Evolutionary conservation across 2,888 invertebrate species (phyloP).

Genomic region (Cristatella mucedo): DNA sequence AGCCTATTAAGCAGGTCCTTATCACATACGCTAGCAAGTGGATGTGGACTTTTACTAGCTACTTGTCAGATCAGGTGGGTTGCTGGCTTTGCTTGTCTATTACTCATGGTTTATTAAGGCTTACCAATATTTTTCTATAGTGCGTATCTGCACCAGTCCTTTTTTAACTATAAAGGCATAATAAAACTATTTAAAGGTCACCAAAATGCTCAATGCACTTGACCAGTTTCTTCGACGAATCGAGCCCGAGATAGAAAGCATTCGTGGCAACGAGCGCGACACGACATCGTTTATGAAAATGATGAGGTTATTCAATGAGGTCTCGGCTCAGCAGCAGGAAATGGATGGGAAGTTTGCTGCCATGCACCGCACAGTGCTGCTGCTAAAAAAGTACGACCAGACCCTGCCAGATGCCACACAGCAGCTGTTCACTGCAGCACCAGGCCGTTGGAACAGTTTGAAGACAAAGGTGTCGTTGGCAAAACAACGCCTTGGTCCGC

Average conservation of each 20-base stretch:
- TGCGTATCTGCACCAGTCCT: no score
- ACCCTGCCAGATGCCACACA: slow-evolving; percentile 28
- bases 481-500: slow-evolving; percentile 36
- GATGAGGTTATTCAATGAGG: slow-evolving; percentile 39
- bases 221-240: slow-evolving; percentile 33
- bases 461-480: slow-evolving; percentile 37
- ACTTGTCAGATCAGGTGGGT: slow-evolving; percentile 34
- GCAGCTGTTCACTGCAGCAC: slow-evolving; percentile 29
- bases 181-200: slow-evolving; percentile 18
- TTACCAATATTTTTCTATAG: no score
- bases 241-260: slow-evolving; percentile 37
- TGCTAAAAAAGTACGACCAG: slow-evolving; percentile 34
- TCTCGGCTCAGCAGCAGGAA: slow-evolving; percentile 33
- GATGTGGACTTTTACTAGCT: slow-evolving; percentile 39
- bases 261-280: slow-evolving; percentile 37
- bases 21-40: slow-evolving; percentile 35
- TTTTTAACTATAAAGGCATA: no score
- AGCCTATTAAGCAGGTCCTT: slow-evolving; percentile 36
- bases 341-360: slow-evolving; percentile 37
- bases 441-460: slow-evolving; percentile 33
- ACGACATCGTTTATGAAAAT: slow-evolving; percentile 38
- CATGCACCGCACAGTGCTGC: slow-evolving; percentile 34
- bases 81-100: neutral
- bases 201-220: slow-evolving; percentile 22
- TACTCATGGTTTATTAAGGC: neutral